phyloP scores from a whole-genome alignment of 2,797 vertebrate species.

The Pelochelys cantorii region DNA sequence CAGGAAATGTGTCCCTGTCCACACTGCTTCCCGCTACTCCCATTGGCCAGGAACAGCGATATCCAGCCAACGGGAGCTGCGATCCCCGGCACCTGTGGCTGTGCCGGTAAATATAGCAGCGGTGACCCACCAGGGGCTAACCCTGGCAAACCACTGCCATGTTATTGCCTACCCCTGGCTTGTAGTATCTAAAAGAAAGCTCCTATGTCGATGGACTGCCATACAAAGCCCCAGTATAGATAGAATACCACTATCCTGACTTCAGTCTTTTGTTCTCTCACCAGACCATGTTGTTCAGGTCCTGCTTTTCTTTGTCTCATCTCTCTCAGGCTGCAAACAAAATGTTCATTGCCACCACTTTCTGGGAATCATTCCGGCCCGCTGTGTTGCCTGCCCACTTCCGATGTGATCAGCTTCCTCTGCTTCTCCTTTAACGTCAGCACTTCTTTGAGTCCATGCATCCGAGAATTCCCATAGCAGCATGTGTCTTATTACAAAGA shows the following conservation, averaged over 20 bases:
- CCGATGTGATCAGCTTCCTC: neutral
- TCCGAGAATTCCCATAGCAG: neutral
- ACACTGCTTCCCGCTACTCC: too few relatives aligned
- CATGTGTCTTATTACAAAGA: neutral
- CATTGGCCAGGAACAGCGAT: too few relatives aligned
- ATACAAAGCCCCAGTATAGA: neutral
- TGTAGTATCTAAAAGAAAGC: constrained; percentile 23
- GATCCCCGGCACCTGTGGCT: too few relatives aligned
- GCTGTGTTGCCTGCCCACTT: neutral
- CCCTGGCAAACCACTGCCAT: too few relatives aligned
- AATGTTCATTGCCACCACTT: neutral
- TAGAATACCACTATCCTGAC: neutral
- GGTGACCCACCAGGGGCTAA: too few relatives aligned
- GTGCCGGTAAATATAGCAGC: too few relatives aligned
- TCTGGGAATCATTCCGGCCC: neutral
- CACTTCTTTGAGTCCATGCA: neutral
- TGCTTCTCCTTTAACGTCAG: neutral
- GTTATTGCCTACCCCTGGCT: neutral
- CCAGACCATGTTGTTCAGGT: neutral
- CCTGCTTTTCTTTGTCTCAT: neutral
- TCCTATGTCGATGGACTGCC: neutral
- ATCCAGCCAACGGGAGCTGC: too few relatives aligned
- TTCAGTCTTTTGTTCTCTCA: neutral
- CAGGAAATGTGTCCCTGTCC: too few relatives aligned
- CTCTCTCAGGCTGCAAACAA: neutral